Percentiles rank a stretch among this genome's conserved stretches.
phyloP scores from a whole-genome alignment of 2,113 vertebrate species.

The Forbesichthys papilliferus region DNA sequence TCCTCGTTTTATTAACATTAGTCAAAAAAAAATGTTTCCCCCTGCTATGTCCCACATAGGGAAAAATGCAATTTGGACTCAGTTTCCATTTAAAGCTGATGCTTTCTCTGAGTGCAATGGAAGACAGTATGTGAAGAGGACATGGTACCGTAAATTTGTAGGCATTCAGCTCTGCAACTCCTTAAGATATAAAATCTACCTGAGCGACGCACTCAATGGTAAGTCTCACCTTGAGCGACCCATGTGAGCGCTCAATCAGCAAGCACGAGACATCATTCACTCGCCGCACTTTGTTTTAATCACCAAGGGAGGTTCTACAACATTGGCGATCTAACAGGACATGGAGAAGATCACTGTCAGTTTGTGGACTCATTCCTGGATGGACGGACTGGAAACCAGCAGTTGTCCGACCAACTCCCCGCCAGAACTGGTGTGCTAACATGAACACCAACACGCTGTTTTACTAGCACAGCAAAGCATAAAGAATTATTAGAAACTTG shows the following conservation, averaged over 20 bases:
- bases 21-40: not conserved
- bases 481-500: too few species aligned
- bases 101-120: slow-evolving; percentile 92
- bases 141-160: slow-evolving; percentile 98
- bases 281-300: not conserved
- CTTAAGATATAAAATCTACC: slow-evolving; percentile 97
- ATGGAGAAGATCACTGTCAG: slow-evolving; percentile 97
- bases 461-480: not conserved
- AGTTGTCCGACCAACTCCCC: slow-evolving; percentile 82
- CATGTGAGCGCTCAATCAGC: not conserved
- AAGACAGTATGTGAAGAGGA: slow-evolving; percentile 92
- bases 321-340: slow-evolving; percentile 93
- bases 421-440: slow-evolving; percentile 78
- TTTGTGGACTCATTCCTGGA: slow-evolving; percentile 98
- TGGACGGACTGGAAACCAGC: slow-evolving; percentile 87
- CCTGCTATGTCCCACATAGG: slow-evolving; percentile 66
- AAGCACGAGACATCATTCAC: not conserved
- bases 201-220: slow-evolving; percentile 95
- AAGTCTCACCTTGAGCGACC: slow-evolving; percentile 38
- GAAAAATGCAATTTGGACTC: slow-evolving; percentile 97
- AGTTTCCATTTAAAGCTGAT: slow-evolving; percentile 89
- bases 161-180: slow-evolving; percentile 99
- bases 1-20: not conserved
- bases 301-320: slow-evolving; percentile 92
- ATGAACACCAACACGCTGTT: too few species aligned